These are phyloP conservation scores for Trematocara zebra DNA, from an alignment of 2,113 vertebrate genomes.

Conservation along the genomic window DNA sequence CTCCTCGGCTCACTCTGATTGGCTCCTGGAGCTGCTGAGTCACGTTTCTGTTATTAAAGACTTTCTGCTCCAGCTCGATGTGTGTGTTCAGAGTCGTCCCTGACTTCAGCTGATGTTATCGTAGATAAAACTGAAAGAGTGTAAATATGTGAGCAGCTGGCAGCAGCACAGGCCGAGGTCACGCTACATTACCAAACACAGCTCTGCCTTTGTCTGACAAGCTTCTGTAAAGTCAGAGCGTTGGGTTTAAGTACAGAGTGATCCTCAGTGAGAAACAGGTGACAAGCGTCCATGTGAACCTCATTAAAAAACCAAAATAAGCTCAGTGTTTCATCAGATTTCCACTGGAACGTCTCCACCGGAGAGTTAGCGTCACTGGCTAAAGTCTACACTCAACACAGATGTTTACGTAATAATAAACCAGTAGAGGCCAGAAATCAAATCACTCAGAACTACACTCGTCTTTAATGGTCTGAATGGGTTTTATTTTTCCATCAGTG, in stretches of 20 bases:
- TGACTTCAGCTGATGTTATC: background rate
- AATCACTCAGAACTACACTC: background rate
- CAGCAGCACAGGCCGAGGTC: background rate
- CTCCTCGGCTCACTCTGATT: background rate
- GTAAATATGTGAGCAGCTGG: background rate
- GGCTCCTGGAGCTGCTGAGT: background rate
- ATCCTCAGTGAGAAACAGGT: background rate
- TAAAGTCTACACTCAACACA: background rate
- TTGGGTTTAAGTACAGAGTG: background rate
- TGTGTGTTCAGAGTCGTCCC: background rate
- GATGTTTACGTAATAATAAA: background rate
- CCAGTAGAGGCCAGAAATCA: background rate
- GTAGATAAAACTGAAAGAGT: background rate
- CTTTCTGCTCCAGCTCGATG: background rate
- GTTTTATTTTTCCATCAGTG: rapidly evolving
- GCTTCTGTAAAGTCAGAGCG: background rate
- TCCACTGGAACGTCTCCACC: background rate
- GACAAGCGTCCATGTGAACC: background rate
- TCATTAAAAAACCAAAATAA: background rate
- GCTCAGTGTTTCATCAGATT: background rate
- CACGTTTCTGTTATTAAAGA: background rate
- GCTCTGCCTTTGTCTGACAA: background rate
- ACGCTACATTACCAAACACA: background rate
- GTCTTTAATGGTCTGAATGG: background rate
- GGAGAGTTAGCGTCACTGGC: background rate